phyloP scores from a whole-genome alignment of 2,888 invertebrate genomes.

The Acanthosepion esculentum region DNA sequence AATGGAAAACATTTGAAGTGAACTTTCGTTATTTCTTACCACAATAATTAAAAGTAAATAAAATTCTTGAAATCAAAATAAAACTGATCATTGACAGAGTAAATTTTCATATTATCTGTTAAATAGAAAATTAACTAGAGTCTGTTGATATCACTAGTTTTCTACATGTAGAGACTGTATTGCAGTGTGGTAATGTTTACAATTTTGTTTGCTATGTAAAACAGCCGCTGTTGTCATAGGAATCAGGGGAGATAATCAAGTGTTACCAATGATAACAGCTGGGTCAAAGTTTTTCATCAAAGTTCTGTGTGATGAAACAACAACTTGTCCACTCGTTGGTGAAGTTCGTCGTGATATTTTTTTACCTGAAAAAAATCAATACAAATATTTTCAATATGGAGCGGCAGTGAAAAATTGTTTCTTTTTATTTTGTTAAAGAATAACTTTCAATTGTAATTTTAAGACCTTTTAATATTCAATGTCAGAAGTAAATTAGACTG shows the following conservation, averaged over 20 bases:
- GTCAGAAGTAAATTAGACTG: too few relatives aligned
- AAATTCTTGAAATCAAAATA: not conserved
- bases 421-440: too few relatives aligned
- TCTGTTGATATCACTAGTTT: not conserved
- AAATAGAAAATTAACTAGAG: not conserved
- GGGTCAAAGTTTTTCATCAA: slow-evolving; percentile 44
- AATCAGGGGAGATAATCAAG: too few relatives aligned
- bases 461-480: too few relatives aligned
- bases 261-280: too few relatives aligned
- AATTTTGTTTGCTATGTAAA: not conserved
- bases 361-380: slow-evolving; percentile 62
- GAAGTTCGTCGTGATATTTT: slow-evolving; percentile 66
- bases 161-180: not conserved
- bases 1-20: not conserved
- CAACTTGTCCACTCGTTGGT: slow-evolving; percentile 61
- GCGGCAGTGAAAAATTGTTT: too few relatives aligned
- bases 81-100: not conserved
- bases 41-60: not conserved
- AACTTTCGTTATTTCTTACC: not conserved
- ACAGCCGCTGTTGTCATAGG: not conserved
- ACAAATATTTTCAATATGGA: slow-evolving; percentile 35
- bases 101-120: not conserved
- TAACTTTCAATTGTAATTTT: too few relatives aligned
- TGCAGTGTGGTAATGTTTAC: not conserved
- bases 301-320: slow-evolving; percentile 57